Percentiles rank a stretch among this genome's conserved stretches.
Conservation (phyloP, 1,140 invertebrate species). For the Drosophila tani region DNA sequence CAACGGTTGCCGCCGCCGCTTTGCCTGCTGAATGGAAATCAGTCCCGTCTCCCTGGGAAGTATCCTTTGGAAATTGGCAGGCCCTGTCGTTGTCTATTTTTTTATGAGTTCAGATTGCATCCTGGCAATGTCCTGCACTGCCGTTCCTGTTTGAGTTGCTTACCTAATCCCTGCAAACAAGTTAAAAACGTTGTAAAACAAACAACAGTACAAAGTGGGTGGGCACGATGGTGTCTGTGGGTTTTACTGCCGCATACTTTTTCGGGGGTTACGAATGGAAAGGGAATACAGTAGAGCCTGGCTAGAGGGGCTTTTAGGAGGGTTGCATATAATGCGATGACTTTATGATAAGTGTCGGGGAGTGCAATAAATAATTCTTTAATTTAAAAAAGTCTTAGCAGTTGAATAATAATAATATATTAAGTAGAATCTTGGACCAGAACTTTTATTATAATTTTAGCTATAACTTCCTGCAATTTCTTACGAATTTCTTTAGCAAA, state of each 20-base stretch:
- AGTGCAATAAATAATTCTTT: not conserved
- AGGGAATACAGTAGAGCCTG: not conserved
- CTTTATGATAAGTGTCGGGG: too few species aligned
- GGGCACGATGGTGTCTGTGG: constrained; percentile 13
- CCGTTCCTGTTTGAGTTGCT: constrained; percentile 65
- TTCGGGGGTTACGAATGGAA: constrained; percentile 19
- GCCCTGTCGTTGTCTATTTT: constrained; percentile 57
- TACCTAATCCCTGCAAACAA: constrained; percentile 81
- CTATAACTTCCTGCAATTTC: not conserved
- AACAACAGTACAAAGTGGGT: constrained; percentile 58
- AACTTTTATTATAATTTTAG: not conserved
- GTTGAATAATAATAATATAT: too few species aligned
- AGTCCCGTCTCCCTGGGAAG: constrained; percentile 32
- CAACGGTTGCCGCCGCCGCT: constrained; percentile 38
- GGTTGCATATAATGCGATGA: too few species aligned
- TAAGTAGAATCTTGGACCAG: rapidly evolving
- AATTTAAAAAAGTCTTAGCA: not conserved
- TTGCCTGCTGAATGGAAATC: constrained; percentile 39
- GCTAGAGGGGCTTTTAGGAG: not conserved
- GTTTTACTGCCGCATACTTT: constrained; percentile 25
- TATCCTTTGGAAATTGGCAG: constrained; percentile 41
- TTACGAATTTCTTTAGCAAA: not conserved
- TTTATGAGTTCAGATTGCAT: constrained; percentile 67
- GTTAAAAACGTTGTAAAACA: constrained; percentile 82
- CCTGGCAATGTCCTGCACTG: constrained; percentile 31